These are phyloP conservation scores for Melangyna quadrimaculata DNA, from an alignment of 2,888 invertebrate genomes.

Conservation along the genomic window DNA sequence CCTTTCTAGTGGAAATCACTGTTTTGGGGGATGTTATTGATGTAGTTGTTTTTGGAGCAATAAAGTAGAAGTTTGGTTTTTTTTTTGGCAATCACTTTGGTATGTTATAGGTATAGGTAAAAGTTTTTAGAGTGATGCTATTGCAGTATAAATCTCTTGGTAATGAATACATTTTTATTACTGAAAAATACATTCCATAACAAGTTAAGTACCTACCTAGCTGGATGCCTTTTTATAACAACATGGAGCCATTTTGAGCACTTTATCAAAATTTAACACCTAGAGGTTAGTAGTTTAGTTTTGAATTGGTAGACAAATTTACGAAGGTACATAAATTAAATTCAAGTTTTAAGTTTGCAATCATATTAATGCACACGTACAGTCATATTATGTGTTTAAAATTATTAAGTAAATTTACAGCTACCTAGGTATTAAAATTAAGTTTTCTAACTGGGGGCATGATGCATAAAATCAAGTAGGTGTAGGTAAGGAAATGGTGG, in stretches of 20 bases:
- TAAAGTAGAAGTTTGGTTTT: not conserved
- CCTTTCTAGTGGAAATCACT: not conserved
- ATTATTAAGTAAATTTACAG: too few species aligned
- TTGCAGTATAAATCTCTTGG: conserved; percentile 12
- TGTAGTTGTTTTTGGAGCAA: not conserved
- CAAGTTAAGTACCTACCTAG: not conserved
- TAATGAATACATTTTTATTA: conserved; percentile 10
- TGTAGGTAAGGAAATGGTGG: too few species aligned
- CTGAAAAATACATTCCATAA: not conserved
- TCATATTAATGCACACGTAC: not conserved
- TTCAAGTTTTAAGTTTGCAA: not conserved
- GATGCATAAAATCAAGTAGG: too few species aligned
- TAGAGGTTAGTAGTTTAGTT: not conserved
- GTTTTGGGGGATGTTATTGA: not conserved
- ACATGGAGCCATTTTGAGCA: not conserved
- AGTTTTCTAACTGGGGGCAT: too few species aligned
- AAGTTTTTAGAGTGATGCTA: not conserved
- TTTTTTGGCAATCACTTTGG: not conserved
- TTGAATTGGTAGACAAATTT: not conserved
- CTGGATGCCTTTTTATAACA: not conserved
- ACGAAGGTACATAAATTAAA: not conserved
- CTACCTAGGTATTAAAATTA: too few species aligned
- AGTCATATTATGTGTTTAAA: too few species aligned
- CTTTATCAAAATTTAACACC: not conserved
- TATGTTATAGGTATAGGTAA: not conserved